These are phyloP conservation scores for Struthidea cinerea DNA, from an alignment of 2,113 vertebrate species.

Conservation along the genomic window DNA sequence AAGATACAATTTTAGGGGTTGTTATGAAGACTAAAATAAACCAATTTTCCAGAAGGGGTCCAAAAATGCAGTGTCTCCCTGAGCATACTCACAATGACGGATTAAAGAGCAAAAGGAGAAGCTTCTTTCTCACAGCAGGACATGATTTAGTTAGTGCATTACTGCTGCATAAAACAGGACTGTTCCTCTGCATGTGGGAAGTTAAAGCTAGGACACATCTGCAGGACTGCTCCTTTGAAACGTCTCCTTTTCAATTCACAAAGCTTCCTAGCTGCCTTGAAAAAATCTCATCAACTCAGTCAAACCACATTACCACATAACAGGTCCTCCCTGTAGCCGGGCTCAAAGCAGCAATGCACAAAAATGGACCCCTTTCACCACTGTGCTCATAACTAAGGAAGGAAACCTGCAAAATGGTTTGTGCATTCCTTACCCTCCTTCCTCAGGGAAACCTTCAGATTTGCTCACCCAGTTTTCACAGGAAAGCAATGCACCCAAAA, in stretches of 20 bases:
- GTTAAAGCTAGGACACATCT: neutral
- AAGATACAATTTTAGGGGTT: neutral
- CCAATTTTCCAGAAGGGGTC: neutral
- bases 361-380: neutral
- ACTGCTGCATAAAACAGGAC: neutral
- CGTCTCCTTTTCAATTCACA: neutral
- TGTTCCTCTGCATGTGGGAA: neutral
- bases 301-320: neutral
- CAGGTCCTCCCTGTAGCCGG: neutral
- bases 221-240: neutral
- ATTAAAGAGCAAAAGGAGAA: neutral
- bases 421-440: neutral
- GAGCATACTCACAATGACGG: neutral
- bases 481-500: neutral
- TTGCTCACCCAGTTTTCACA: neutral
- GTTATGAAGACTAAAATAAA: neutral
- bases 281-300: neutral
- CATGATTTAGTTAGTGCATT: neutral
- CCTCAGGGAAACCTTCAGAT: neutral
- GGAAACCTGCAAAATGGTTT: neutral
- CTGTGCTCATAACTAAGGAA: neutral
- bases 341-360: neutral
- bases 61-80: neutral
- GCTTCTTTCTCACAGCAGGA: conserved; percentile 1
- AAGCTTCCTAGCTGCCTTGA: neutral